Percentiles rank a stretch among this genome's conserved stretches.
phyloP scores from a whole-genome alignment of 2,113 vertebrate species.

The Hassar affinis region DNA sequence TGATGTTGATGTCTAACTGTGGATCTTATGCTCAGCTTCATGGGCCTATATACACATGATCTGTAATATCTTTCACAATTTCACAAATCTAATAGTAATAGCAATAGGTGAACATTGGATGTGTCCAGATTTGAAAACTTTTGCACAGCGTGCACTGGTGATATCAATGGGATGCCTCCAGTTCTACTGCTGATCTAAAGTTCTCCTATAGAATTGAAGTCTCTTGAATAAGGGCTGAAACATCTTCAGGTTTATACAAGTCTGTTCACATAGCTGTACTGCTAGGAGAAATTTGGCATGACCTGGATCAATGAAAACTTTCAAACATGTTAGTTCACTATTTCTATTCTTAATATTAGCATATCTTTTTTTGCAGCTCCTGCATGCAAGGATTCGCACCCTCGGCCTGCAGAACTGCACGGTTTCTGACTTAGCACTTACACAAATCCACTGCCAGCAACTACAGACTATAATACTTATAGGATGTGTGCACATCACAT shows the following conservation, averaged over 20 bases:
- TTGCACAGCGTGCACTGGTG: background rate
- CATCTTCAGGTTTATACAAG: background rate
- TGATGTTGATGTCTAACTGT: background rate
- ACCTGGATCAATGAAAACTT: background rate
- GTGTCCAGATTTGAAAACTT: background rate
- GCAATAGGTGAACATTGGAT: background rate
- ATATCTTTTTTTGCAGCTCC: slow-evolving; percentile 69
- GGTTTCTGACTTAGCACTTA: slow-evolving; percentile 77
- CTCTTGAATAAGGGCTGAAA: background rate
- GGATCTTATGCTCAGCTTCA: background rate
- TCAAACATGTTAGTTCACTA: background rate
- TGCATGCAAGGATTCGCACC: slow-evolving; percentile 77
- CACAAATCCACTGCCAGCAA: slow-evolving; percentile 49
- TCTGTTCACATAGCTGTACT: background rate
- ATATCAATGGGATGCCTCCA: background rate
- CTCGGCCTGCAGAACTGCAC: slow-evolving; percentile 78
- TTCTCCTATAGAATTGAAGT: background rate
- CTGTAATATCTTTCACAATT: background rate
- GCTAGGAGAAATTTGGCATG: background rate
- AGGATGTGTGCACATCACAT: slow-evolving; percentile 47
- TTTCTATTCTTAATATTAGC: background rate
- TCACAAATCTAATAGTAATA: background rate
- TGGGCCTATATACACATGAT: background rate
- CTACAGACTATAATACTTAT: slow-evolving; percentile 50
- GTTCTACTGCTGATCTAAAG: background rate